Evolutionary conservation across 2,113 vertebrate species (phyloP).

Genomic region (Crypturellus undulatus): DNA sequence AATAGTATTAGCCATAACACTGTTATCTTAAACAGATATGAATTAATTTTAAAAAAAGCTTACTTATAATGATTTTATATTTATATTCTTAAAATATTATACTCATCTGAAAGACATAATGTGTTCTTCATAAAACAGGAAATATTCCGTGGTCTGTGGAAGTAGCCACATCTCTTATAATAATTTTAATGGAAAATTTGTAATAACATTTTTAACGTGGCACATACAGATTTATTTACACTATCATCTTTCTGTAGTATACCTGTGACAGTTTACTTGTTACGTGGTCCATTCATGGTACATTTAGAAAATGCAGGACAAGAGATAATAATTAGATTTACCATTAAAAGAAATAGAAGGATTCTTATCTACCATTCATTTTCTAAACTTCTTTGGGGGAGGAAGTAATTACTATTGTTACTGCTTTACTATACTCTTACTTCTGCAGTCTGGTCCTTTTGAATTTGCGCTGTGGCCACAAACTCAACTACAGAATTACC

Average conservation of each 20-base stretch:
- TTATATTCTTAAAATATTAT: neutral
- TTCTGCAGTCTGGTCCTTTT: neutral
- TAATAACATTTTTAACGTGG: too few species aligned
- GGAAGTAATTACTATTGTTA: neutral
- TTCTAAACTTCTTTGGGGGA: neutral
- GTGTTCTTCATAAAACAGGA: neutral
- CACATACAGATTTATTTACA: neutral
- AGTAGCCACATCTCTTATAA: slow-evolving; percentile 6
- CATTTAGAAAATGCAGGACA: slow-evolving; percentile 34
- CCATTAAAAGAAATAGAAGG: neutral
- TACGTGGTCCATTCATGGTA: neutral
- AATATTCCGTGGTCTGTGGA: slow-evolving; percentile 6
- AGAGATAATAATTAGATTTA: slow-evolving; percentile 6
- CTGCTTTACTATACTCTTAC: neutral
- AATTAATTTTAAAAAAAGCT: neutral
- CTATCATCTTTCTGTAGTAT: slow-evolving; percentile 22
- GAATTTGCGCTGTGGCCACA: neutral
- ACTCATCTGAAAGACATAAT: neutral
- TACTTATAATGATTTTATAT: neutral
- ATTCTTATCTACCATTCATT: neutral
- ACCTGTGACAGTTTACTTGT: slow-evolving; percentile 32
- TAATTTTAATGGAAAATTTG: slow-evolving; percentile 26
- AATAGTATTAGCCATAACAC: neutral
- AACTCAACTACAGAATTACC: neutral
- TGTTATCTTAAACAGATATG: neutral